phyloP scores from a whole-genome alignment of 2,888 invertebrate genomes.

The Helicoverpa assulta region DNA sequence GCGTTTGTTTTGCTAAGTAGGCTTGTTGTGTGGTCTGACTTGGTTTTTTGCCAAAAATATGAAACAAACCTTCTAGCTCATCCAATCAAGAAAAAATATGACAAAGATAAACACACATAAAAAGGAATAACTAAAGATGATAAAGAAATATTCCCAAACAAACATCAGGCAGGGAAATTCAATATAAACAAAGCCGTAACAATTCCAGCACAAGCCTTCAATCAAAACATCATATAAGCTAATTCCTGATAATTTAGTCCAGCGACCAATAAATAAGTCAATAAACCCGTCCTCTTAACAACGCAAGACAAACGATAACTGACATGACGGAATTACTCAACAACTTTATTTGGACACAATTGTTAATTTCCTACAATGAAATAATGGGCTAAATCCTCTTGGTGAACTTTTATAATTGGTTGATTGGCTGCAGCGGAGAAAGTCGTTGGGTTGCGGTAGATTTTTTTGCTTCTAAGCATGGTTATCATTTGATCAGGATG shows the following conservation, averaged over 20 bases:
- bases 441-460: conserved; percentile 48
- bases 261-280: conserved; percentile 76
- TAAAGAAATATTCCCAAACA: background rate
- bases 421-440: conserved; percentile 78
- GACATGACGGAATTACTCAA: conserved; percentile 86
- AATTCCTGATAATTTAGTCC: conserved; percentile 66
- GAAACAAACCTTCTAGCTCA: too few relatives aligned
- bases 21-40: background rate
- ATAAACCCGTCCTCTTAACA: conserved; percentile 73
- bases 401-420: conserved; percentile 83
- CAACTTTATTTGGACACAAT: conserved; percentile 89
- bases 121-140: background rate
- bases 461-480: conserved; percentile 60
- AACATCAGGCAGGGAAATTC: background rate
- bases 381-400: conserved; percentile 89
- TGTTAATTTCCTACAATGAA: conserved; percentile 89
- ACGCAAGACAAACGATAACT: conserved; percentile 85
- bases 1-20: conserved; percentile 31
- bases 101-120: too few relatives aligned
- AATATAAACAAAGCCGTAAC: conserved; percentile 30
- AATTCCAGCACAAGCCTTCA: conserved; percentile 44
- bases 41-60: too few relatives aligned
- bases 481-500: conserved; percentile 56
- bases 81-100: too few relatives aligned
- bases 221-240: conserved; percentile 60